Base-by-base conservation (phyloP, 2,888 invertebrate species). In the Prenolepis imparis region DNA sequence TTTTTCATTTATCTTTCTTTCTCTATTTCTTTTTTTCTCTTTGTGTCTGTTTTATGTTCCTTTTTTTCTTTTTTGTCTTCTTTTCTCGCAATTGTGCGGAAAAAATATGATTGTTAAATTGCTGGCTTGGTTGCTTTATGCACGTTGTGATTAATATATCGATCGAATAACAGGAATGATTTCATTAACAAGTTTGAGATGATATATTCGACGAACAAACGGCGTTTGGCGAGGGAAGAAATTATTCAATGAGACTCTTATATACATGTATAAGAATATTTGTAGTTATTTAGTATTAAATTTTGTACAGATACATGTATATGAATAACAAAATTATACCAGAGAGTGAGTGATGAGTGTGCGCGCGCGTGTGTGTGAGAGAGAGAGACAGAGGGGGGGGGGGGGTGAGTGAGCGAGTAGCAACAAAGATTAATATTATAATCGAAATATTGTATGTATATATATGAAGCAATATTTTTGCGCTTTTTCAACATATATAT, bases 41-140 rank as follows among this genome's bases (percentile, higher is more conserved):
- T 8, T 41, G 11, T 39, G 32, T 66, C 24, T 48, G 28, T 28
- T 63, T 61, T 28, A 39, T 52, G n/a, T 44, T 24, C 24, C 36
- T 39, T 73, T 77, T 36, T 82, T 64, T 82, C 52, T 82, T 21
- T 73, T 41, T 73, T 57, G 15, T 84, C 77, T 48, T 77, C 39
- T 80, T 75, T 28, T 59, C 68, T 68, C 11, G 21, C 18, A 36
- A 55, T 55, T 11, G 48, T 3, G 61, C 64, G 41, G 15, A 55
- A 64, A n/a, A 28, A 12, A 18, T 1, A 21, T 41, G 66, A 41
- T 41, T 66, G 18, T 77, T 67, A 70, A 15, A 78, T 11, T 5
- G 32, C 41, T 59, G 11, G 57, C 68, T 78, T 70, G 78, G 28
- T 59, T 78, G 78, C 44, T 78, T 70, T 59, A 70, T 78, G 78